Evolutionary conservation across 1,140 invertebrate species (phyloP), one percentile per base, ranked within the genome.

Genomic region (Drosophila oshimai): DNA sequence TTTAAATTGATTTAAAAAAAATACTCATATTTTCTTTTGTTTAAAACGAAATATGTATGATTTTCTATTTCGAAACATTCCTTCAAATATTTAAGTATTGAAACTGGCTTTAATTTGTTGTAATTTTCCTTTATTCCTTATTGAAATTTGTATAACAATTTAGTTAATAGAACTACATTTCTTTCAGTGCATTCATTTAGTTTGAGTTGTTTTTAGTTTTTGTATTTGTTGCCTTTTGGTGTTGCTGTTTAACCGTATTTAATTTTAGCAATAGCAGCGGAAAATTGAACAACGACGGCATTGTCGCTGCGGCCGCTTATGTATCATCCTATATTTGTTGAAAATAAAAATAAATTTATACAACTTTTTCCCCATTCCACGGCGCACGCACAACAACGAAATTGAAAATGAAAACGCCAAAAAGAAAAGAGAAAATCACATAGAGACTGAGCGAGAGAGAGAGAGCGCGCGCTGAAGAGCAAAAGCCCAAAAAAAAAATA

Each of bases 231-330:
- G 51, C 36, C 29, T 31, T 42, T 64, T 28, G 33, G 29, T 36
- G 18, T 26, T 71, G 46, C 42, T 58, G 64, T 22, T 42, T 64
- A 58, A 70, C 62, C 76, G 62, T 69, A 83, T 83, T 84, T 83
- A 78, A 83, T 80, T 80, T 80, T 80, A 80, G 77, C 55, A 81
- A 78, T 24, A 54, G 72, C 77, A 73, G 77, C 68, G 69, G 53
- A 81, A 83, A 83, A 62, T 74, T 84, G 55, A 84, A 84, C 76
- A 74, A 65, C 61, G 61, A 70, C 58, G 51, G 39, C 74, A 76
- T 76, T 76, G 73, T 76, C 36, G 31, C 41, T 44, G n/a, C n/a
- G n/a, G 34, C 47, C 34, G 60, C 51, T 34, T 46, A 49, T 46
- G 37, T 51, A 46, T 22, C 69, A 55, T 51, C 45, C 53, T 42